These are phyloP conservation scores for Penaeus vannamei DNA, from an alignment of 1,140 invertebrate species.

Conservation along the genomic window DNA sequence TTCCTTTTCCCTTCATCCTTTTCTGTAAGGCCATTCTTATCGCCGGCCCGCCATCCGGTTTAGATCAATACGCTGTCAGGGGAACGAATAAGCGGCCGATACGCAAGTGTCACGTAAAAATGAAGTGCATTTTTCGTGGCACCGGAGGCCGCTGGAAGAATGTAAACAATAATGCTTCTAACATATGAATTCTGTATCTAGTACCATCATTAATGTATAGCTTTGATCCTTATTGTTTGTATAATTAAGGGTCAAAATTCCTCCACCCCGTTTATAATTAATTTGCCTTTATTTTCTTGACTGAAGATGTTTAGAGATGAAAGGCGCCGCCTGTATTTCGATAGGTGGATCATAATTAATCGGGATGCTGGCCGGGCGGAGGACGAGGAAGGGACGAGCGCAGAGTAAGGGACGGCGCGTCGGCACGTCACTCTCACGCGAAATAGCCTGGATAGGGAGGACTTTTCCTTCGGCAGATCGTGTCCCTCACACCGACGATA, in stretches of 20 bases:
- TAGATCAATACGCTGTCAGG: no score
- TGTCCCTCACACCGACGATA: no score
- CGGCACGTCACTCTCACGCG: background rate
- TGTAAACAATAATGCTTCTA: conserved; percentile 52
- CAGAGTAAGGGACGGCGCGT: background rate
- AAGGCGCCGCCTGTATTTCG: conserved; percentile 61
- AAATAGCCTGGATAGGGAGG: no score
- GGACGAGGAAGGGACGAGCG: conserved; percentile 20
- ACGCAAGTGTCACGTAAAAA: background rate
- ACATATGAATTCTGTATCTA: conserved; percentile 43
- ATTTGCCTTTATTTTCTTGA: conserved; percentile 61
- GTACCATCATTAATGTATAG: background rate
- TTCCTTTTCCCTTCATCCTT: no score
- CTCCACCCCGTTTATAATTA: conserved; percentile 40
- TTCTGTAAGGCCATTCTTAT: no score
- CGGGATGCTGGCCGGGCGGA: conserved; percentile 40
- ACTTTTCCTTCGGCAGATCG: no score
- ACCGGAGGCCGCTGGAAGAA: conserved; percentile 50
- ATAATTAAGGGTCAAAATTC: conserved; percentile 17
- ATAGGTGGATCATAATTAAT: conserved; percentile 63
- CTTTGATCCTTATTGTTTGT: conserved; percentile 26
- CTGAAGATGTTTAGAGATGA: conserved; percentile 62
- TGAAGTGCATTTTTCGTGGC: background rate
- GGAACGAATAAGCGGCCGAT: background rate
- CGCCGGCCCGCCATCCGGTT: no score